Base-by-base conservation (phyloP, 2,888 invertebrate genomes). In the Lomographa bimaculata region DNA sequence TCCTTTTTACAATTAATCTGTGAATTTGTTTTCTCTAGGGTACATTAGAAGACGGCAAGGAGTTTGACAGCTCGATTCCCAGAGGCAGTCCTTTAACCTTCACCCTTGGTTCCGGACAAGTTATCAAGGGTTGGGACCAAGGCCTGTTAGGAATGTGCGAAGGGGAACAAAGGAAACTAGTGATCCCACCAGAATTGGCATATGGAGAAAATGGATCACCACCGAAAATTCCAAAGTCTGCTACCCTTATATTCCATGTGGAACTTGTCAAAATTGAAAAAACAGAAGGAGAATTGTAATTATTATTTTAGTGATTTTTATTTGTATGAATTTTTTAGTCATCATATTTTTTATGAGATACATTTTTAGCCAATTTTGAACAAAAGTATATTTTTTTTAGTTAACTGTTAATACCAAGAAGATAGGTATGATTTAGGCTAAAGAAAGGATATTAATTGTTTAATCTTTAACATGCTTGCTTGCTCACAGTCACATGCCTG, bases 91-190 rank as follows among this genome's bases (percentile, higher is more conserved):
- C 96, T 0, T 91, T 97, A 43, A 93, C 93, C 5, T 96, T 97
- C 66, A 95, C 94, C 1, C 82, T 97, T 36, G 96, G 97, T 21
- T 90, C 92, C 1, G 95, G 95, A 0, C 96, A 96, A 81, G 96
- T 96, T 1, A 97, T 97, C 54, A 95, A 95, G 76, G 97, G 97
- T 20, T 97, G 96, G 97, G 97, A 97, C 59, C 95, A 96, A 82
- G 97, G 97, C 0, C 87, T 97, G 1, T 85, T 96, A 45, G 95
- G 94, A 29, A 96, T 96, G 96, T 97, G 96, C 81, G 94, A 94
- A 69, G 96, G 96, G 21, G 96, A 97, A 74, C 94, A 95, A 69
- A 90, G 97, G 33, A 96, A 95, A 67, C 83, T 97, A 20, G 94
- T 96, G 2, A 95, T 97, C 60, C 96, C 97, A 6, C 92, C 97